Evolutionary conservation across 2,888 invertebrate species (phyloP), one percentile per base, ranked within the genome.

Genomic region (Cryptus armator): DNA sequence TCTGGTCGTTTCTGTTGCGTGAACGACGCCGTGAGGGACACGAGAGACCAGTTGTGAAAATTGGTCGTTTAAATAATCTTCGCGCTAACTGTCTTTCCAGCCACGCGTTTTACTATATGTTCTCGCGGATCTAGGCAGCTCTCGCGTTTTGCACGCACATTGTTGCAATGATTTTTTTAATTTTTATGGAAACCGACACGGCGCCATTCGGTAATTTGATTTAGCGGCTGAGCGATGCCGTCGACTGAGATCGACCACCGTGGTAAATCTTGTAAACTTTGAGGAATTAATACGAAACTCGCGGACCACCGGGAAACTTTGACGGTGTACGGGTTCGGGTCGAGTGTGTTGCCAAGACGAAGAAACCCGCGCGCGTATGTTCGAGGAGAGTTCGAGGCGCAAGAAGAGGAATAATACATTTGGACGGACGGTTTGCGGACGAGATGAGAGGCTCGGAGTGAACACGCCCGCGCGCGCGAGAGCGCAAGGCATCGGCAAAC

Each of bases 71-170:
- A 64, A 75, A 24, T 62, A 74, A 62, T 62, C 32, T 62, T 74
- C 74, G 74, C 62, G 62, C 24, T 48, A 83, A 78, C 78, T 78
- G 56, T 56, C 56, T 37, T 9, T 37, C 5, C 56, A 1, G 83
- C 68, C 59, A 72, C 72, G 67, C 78, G 74, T 79, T 83, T 83
- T 70, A 79, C 74, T 70, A 64, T 74, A 62, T 51, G 74, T 83
- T 53, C 64, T 37, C 66, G 64, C 64, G 16, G 51, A 43, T 48
- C 51, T 19, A 6, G 12, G 37, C 37, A 37, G 9, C 12, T 56
- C 56, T 19, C 48, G 10, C 48, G 12, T 37, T 80, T 78, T 83
- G 51, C 74, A 72, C 48, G 24, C 14, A 48, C 19, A 68, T 79
- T 29, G 67, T 70, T 53, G 68, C 44, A 14, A 83, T 44, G 53